Evolutionary conservation across 2,113 vertebrate species (phyloP).

Genomic region (Amphilophus citrinellus): DNA sequence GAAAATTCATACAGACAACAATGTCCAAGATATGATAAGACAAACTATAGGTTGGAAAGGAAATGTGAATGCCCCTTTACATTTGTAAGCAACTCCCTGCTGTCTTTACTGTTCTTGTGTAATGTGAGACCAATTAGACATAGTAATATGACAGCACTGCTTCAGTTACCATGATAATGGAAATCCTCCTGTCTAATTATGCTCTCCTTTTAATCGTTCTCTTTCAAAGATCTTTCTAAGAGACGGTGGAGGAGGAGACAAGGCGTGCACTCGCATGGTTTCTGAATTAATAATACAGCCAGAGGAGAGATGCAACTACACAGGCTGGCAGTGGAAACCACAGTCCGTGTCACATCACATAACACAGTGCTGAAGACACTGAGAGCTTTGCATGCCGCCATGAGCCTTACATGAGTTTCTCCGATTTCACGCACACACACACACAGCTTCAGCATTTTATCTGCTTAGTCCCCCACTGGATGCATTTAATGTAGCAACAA

Average conservation of each 20-base stretch:
- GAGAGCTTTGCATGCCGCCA: conserved; percentile 59
- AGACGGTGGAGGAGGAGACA: conserved; percentile 60
- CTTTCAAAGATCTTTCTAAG: conserved; percentile 57
- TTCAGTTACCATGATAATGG: conserved; percentile 65
- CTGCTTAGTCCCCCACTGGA: neutral
- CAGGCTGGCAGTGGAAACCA: conserved; percentile 66
- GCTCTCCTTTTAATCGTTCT: conserved; percentile 60
- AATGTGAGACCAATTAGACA: conserved; percentile 73
- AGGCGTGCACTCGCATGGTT: conserved; percentile 50
- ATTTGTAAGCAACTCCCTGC: conserved; percentile 57
- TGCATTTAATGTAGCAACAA: conserved; percentile 8
- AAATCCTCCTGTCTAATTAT: conserved; percentile 74
- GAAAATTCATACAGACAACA: conserved; percentile 15
- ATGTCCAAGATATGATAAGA: conserved; percentile 8
- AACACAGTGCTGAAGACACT: conserved; percentile 58
- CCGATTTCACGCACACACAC: neutral
- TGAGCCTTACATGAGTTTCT: conserved; percentile 31
- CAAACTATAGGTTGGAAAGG: conserved; percentile 10
- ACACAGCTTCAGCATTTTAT: neutral
- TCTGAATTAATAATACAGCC: conserved; percentile 79
- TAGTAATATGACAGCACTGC: conserved; percentile 68
- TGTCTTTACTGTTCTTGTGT: conserved; percentile 53
- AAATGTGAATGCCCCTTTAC: conserved; percentile 47
- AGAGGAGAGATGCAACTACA: conserved; percentile 65
- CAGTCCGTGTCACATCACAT: conserved; percentile 70